Conservation (phyloP, 2,113 vertebrate genomes). For the Butorides virescens region DNA sequence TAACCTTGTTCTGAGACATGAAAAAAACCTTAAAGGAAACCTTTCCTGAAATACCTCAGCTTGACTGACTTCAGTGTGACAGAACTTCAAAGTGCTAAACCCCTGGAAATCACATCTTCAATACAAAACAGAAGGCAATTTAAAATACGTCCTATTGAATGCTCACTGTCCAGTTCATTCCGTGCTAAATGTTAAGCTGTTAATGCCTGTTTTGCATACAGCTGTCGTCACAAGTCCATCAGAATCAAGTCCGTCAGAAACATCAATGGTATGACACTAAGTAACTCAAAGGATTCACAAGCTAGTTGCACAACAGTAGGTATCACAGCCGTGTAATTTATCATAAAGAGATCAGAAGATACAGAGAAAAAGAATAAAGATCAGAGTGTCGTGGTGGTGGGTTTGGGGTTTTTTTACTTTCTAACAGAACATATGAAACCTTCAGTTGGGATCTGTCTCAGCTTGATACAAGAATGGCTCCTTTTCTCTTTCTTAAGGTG, state of each 20-base stretch:
- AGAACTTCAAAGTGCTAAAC: background rate
- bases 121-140: background rate
- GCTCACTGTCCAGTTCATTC: background rate
- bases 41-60: background rate
- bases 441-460: background rate
- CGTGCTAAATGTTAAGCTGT: background rate
- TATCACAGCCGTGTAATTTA: background rate
- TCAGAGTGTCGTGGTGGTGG: background rate
- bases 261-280: background rate
- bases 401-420: background rate
- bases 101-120: background rate
- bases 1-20: background rate
- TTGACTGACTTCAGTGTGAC: background rate
- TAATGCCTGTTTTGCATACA: background rate
- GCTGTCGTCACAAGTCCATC: no score
- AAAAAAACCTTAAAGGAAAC: background rate
- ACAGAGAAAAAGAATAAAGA: background rate
- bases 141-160: background rate
- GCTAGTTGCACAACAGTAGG: background rate
- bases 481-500: background rate
- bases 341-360: background rate
- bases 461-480: background rate
- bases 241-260: background rate
- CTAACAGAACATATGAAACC: background rate
- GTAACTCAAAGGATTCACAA: background rate